Percentiles rank a stretch among this genome's conserved stretches.
Evolutionary conservation across 2,888 invertebrate species (phyloP).

Genomic region (Horisme vitalbata): DNA sequence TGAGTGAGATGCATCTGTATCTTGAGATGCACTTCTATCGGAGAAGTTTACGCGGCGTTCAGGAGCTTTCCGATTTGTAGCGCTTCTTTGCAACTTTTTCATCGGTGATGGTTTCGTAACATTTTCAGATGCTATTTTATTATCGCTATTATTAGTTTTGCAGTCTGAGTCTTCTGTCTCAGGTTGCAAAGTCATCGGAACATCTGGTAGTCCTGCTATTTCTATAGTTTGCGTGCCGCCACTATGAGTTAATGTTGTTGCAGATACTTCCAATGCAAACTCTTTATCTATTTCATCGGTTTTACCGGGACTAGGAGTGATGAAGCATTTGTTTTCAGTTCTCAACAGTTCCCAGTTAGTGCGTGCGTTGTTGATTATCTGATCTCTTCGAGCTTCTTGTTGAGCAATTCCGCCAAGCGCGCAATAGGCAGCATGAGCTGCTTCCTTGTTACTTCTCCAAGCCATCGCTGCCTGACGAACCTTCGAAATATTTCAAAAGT

Average conservation of each 20-base stretch:
- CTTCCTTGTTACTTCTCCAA: slow-evolving; percentile 91
- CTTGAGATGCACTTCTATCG: slow-evolving; percentile 83
- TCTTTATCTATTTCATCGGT: slow-evolving; percentile 60
- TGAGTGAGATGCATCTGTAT: slow-evolving; percentile 84
- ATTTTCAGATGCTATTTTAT: slow-evolving; percentile 44
- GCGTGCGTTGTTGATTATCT: slow-evolving; percentile 92
- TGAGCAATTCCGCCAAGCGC: slow-evolving; percentile 82
- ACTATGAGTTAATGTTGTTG: slow-evolving; percentile 44
- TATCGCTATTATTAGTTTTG: slow-evolving; percentile 56
- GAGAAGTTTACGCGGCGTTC: slow-evolving; percentile 80
- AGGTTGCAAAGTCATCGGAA: slow-evolving; percentile 53
- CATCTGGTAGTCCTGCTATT: slow-evolving; percentile 54
- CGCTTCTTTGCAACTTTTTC: slow-evolving; percentile 68
- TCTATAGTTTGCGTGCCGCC: slow-evolving; percentile 51
- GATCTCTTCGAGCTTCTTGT: slow-evolving; percentile 87
- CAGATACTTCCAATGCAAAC: slow-evolving; percentile 49
- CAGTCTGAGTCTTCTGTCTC: slow-evolving; percentile 61
- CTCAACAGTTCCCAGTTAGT: slow-evolving; percentile 92
- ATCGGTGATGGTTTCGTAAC: slow-evolving; percentile 45
- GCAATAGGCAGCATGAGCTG: slow-evolving; percentile 85
- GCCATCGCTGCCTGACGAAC: slow-evolving; percentile 90
- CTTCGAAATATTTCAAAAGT: slow-evolving; percentile 37
- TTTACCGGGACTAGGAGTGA: slow-evolving; percentile 57
- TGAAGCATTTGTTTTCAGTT: slow-evolving; percentile 85
- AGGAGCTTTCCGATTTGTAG: slow-evolving; percentile 68